Evolutionary conservation across 1,140 invertebrate species (phyloP).

Genomic region (Solen grandis): DNA sequence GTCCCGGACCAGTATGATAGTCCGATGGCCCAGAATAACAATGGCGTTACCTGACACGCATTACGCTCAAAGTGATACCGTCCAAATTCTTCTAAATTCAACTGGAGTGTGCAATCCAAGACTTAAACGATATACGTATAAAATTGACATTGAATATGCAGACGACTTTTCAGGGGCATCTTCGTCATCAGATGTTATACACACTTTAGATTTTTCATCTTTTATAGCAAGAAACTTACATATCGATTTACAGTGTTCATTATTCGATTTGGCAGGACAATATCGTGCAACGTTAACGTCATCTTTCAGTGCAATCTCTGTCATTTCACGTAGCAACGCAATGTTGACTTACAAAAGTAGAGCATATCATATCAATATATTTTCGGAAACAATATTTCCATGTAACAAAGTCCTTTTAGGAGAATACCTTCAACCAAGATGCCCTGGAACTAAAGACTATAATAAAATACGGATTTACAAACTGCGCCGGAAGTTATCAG

Average conservation of each 20-base stretch:
- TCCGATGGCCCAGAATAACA: slow-evolving; percentile 34
- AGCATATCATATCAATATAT: slow-evolving; percentile 34
- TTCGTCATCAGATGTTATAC: slow-evolving; percentile 9
- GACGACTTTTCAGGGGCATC: slow-evolving; percentile 20
- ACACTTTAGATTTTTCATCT: slow-evolving; percentile 14
- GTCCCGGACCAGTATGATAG: slow-evolving; percentile 12
- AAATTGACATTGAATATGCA: slow-evolving; percentile 45
- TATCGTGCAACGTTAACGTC: slow-evolving; percentile 32
- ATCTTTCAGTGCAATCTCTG: slow-evolving; percentile 45
- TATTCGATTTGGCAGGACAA: slow-evolving; percentile 33
- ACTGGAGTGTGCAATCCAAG: slow-evolving; percentile 39
- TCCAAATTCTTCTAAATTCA: slow-evolving; percentile 34
- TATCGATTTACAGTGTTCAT: slow-evolving; percentile 30
- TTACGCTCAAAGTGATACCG: slow-evolving; percentile 51
- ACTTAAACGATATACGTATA: slow-evolving; percentile 41
- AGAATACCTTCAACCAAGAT: slow-evolving; percentile 24
- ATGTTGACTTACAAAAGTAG: slow-evolving; percentile 32
- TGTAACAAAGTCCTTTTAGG: slow-evolving; percentile 27
- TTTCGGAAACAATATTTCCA: slow-evolving; percentile 40
- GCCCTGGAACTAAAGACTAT: slow-evolving; percentile 27
- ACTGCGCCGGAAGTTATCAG: slow-evolving; percentile 34
- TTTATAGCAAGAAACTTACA: slow-evolving; percentile 12
- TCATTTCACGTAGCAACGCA: slow-evolving; percentile 29
- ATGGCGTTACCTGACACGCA: slow-evolving; percentile 25
- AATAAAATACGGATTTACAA: slow-evolving; percentile 49